These are phyloP conservation scores for Lasioglossum oenotherae DNA, from an alignment of 2,888 invertebrate genomes.

Conservation along the genomic window DNA sequence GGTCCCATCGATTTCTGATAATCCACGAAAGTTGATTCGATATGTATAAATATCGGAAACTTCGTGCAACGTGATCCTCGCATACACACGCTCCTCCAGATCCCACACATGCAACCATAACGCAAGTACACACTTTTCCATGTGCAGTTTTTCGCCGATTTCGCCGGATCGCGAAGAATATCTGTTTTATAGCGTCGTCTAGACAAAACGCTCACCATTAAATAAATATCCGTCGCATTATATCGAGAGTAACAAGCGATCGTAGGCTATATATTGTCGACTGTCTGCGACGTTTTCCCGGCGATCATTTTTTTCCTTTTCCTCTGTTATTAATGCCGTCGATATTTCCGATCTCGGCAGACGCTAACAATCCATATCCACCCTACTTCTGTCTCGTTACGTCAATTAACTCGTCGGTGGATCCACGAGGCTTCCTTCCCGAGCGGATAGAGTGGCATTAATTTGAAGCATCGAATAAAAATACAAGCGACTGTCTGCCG, in stretches of 20 bases:
- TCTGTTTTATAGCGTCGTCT: background rate
- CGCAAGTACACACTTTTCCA: background rate
- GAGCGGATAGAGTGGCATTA: slow-evolving; percentile 59
- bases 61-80: background rate
- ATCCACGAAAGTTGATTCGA: background rate
- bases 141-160: background rate
- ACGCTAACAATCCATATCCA: slow-evolving; percentile 54
- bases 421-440: slow-evolving; percentile 46
- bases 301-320: background rate
- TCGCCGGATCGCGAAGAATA: background rate
- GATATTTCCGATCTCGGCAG: slow-evolving; percentile 47
- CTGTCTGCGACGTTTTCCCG: background rate
- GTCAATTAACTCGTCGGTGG: slow-evolving; percentile 63
- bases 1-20: background rate
- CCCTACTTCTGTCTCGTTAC: slow-evolving; percentile 63
- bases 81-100: background rate
- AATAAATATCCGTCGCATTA: slow-evolving; percentile 16
- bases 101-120: background rate
- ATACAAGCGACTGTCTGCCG: slow-evolving; percentile 36
- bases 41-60: background rate
- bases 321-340: slow-evolving; percentile 30
- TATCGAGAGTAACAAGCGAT: slow-evolving; percentile 39
- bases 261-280: slow-evolving; percentile 9
- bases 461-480: slow-evolving; percentile 62
- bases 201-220: slow-evolving; percentile 29